phyloP scores from a whole-genome alignment of 1,140 invertebrate genomes.

The Glossosoma conforme region DNA sequence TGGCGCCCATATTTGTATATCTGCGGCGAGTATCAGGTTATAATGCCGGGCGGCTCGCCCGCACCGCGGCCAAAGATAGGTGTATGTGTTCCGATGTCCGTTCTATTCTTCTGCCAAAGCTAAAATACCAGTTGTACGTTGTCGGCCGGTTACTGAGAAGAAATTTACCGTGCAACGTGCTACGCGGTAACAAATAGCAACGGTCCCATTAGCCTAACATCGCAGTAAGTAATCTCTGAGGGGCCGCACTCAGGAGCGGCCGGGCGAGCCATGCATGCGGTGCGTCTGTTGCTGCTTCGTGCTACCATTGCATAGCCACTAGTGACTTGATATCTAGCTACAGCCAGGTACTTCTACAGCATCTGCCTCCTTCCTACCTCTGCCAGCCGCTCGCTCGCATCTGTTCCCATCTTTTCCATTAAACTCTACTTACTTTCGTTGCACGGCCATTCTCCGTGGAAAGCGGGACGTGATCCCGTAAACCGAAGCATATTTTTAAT shows the following conservation, averaged over 20 bases:
- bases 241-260: too few species aligned
- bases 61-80: constrained; percentile 12
- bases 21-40: constrained; percentile 22
- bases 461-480: too few species aligned
- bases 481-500: too few species aligned
- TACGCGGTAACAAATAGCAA: constrained; percentile 28
- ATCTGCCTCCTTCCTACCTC: too few species aligned
- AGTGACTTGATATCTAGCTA: too few species aligned
- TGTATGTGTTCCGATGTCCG: constrained; percentile 18
- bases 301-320: too few species aligned
- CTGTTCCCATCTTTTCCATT: too few species aligned
- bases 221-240: constrained; percentile 27
- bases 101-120: constrained; percentile 30
- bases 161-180: constrained; percentile 21
- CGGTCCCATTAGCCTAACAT: constrained; percentile 28
- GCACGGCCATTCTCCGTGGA: too few species aligned
- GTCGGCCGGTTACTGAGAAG: constrained; percentile 13
- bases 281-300: too few species aligned
- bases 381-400: too few species aligned
- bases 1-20: constrained; percentile 29
- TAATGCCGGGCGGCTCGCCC: neutral
- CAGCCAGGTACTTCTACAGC: too few species aligned
- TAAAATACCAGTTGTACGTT: constrained; percentile 24
- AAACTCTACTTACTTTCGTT: too few species aligned
- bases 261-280: constrained; percentile 4